These are phyloP conservation scores for Coleophora deauratella DNA, from an alignment of 2,888 invertebrate species.

Conservation along the genomic window DNA sequence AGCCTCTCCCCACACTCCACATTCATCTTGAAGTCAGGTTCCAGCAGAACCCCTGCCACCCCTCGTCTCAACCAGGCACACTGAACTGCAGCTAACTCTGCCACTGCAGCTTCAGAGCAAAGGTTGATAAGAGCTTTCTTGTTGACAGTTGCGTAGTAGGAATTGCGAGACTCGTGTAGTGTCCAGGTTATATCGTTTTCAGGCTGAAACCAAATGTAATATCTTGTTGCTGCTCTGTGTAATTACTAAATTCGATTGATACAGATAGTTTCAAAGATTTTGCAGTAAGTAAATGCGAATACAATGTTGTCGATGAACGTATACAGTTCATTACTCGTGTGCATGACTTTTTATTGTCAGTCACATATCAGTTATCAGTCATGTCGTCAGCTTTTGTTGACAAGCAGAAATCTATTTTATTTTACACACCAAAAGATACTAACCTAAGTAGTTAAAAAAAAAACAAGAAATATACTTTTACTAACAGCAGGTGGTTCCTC, in stretches of 20 bases:
- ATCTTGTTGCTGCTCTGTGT: too few species aligned
- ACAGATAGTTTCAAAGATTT: too few species aligned
- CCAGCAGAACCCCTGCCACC: slow-evolving; percentile 42
- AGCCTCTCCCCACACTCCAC: slow-evolving; percentile 38
- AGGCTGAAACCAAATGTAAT: slow-evolving; percentile 19
- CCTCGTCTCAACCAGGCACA: slow-evolving; percentile 55
- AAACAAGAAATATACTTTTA: background rate
- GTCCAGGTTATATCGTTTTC: slow-evolving; percentile 34
- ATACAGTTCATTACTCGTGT: too few species aligned
- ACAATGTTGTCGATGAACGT: too few species aligned
- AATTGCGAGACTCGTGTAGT: slow-evolving; percentile 38
- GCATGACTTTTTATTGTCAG: too few species aligned
- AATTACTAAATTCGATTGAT: too few species aligned
- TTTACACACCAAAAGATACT: too few species aligned
- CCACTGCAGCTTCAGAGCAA: slow-evolving; percentile 41
- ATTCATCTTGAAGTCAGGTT: slow-evolving; percentile 38
- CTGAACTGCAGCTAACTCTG: slow-evolving; percentile 39
- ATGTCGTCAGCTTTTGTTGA: too few species aligned
- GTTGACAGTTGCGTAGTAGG: slow-evolving; percentile 35
- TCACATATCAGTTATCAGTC: too few species aligned
- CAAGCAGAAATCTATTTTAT: too few species aligned
- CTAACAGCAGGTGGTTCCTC: slow-evolving; percentile 27
- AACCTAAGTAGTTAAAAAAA: too few species aligned
- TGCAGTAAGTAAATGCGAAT: too few species aligned
- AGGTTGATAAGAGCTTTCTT: slow-evolving; percentile 47